Conservation (phyloP, 2,113 vertebrate genomes). For the Cryptoleucopteryx plumbea region DNA sequence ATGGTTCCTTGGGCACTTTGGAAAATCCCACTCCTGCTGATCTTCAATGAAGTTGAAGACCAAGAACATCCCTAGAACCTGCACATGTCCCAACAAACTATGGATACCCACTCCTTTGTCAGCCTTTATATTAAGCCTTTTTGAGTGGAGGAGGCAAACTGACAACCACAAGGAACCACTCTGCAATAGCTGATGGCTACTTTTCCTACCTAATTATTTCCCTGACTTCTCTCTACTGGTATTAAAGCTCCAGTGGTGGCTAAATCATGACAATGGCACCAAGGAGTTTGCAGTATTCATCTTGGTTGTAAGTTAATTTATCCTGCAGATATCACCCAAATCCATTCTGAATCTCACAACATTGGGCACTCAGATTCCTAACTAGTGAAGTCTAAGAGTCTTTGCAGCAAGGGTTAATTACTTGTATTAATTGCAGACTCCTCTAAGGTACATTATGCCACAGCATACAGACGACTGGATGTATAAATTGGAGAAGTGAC, state of each 20-base stretch:
- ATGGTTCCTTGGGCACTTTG: neutral
- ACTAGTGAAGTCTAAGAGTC: neutral
- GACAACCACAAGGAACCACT: neutral
- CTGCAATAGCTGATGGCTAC: neutral
- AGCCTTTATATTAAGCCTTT: neutral
- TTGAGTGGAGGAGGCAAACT: neutral
- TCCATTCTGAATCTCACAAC: neutral
- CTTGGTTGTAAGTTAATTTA: neutral
- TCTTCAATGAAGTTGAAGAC: neutral
- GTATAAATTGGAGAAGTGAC: neutral
- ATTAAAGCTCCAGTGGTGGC: neutral
- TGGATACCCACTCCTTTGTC: neutral
- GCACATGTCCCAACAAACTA: neutral
- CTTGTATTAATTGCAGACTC: slow-evolving; percentile 40
- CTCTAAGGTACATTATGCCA: slow-evolving; percentile 1
- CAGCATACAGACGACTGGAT: neutral
- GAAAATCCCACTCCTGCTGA: neutral
- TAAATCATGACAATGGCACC: neutral
- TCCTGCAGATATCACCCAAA: slow-evolving; percentile 2
- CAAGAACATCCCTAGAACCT: neutral
- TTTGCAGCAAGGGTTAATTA: slow-evolving; percentile 33
- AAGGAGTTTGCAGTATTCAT: neutral
- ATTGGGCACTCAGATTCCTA: neutral
- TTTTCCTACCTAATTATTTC: neutral
- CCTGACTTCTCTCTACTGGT: neutral